A percentile compares a stretch with the other conserved stretches of the same genome.
These are phyloP conservation scores for Corapipo altera DNA, from an alignment of 2,113 vertebrate species.

Conservation along the genomic window DNA sequence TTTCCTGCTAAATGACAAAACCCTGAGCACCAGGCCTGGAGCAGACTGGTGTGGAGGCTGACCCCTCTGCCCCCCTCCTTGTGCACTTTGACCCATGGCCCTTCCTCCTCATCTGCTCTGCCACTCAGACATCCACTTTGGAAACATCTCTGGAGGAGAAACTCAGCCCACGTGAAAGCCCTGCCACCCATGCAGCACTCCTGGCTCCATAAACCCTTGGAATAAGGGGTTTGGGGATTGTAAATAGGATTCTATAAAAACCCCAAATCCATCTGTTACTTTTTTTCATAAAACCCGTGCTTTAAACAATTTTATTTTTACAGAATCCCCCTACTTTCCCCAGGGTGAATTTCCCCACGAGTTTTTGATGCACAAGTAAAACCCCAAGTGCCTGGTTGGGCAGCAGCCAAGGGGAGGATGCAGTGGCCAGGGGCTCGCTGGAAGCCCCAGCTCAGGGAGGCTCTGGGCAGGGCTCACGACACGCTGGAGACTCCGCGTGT, in stretches of 20 bases:
- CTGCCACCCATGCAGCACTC: rapidly evolving
- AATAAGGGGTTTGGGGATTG: background rate
- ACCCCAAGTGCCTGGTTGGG: background rate
- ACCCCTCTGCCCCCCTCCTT: background rate
- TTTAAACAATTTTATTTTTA: background rate
- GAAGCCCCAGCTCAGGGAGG: too few relatives aligned
- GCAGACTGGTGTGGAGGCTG: background rate
- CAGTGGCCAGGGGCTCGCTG: background rate
- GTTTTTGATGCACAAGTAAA: rapidly evolving
- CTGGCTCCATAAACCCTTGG: background rate
- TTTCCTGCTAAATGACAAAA: background rate
- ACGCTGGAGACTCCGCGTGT: rapidly evolving
- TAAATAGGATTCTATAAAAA: background rate
- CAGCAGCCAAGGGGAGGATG: background rate
- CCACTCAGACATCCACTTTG: background rate
- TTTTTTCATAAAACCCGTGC: background rate
- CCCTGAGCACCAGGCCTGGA: background rate
- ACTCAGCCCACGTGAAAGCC: background rate
- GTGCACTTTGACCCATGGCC: rapidly evolving
- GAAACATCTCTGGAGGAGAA: background rate
- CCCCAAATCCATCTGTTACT: background rate
- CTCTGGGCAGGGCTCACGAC: background rate
- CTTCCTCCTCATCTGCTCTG: background rate
- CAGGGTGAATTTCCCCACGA: background rate
- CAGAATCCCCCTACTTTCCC: background rate